phyloP scores from a whole-genome alignment of 2,113 vertebrate species.

The Cricetomys ansorgei region DNA sequence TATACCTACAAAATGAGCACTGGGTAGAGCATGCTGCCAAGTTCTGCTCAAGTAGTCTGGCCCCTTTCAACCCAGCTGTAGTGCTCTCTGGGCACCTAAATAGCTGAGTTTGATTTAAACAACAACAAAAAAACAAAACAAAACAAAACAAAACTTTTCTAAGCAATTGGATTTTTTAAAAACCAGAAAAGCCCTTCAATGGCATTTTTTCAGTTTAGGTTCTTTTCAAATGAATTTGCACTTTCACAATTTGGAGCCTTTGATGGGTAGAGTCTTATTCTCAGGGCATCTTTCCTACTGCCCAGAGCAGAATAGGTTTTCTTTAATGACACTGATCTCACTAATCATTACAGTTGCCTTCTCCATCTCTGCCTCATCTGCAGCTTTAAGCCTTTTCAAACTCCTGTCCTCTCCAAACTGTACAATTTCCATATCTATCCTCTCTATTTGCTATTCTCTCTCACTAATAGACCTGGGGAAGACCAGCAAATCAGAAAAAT shows the following conservation, averaged over 20 bases:
- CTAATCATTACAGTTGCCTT: not conserved
- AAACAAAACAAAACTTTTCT: not conserved
- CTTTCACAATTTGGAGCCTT: not conserved
- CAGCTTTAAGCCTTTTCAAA: not conserved
- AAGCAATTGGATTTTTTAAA: not conserved
- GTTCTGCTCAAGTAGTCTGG: not conserved
- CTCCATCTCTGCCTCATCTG: not conserved
- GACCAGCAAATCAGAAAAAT: not conserved
- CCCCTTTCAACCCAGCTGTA: not conserved
- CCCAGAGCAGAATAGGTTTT: not conserved
- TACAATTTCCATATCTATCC: not conserved
- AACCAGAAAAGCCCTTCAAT: not conserved
- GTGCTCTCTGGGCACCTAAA: not conserved
- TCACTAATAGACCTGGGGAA: not conserved
- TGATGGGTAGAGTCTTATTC: not conserved
- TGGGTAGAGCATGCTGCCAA: not conserved
- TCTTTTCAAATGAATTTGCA: not conserved
- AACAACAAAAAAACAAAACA: too few species aligned
- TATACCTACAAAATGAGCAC: not conserved
- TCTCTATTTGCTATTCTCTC: not conserved
- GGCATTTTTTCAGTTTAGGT: not conserved
- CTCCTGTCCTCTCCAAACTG: too few species aligned
- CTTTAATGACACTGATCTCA: too few species aligned
- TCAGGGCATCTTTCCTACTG: not conserved
- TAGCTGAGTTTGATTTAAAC: too few species aligned